Percentiles rank a stretch among this genome's conserved stretches.
Conservation (phyloP, 2,797 vertebrate genomes). For the Falco columbarius region DNA sequence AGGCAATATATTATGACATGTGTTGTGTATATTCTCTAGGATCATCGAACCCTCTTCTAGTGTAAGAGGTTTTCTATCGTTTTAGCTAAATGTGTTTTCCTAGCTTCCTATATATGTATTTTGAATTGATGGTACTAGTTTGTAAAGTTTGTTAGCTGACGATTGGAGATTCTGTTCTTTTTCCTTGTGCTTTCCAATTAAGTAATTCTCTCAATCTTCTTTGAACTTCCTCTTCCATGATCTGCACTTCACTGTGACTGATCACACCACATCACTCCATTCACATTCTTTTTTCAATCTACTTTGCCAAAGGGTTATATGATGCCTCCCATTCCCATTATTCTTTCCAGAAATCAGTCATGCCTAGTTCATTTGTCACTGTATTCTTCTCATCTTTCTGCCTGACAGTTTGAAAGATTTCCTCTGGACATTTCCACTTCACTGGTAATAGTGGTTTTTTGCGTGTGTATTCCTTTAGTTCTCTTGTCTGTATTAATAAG, state of each 20-base stretch:
- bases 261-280: neutral
- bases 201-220: neutral
- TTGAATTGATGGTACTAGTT: neutral
- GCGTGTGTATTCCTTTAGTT: neutral
- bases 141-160: neutral
- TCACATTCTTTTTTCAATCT: neutral
- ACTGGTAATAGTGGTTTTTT: neutral
- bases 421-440: neutral
- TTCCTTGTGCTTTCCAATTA: neutral
- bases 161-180: neutral
- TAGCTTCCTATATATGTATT: neutral
- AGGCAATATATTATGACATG: neutral
- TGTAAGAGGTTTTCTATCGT: neutral
- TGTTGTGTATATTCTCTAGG: neutral
- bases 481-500: neutral
- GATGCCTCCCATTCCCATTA: neutral
- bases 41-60: neutral
- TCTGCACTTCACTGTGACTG: neutral
- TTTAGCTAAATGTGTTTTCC: neutral
- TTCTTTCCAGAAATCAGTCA: constrained; percentile 4
- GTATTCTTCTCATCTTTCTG: constrained; percentile 14
- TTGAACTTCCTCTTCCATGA: neutral
- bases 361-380: constrained; percentile 8
- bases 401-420: constrained; percentile 27
- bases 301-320: neutral